Conservation (phyloP, 2,113 vertebrate species). For the Perca fluviatilis region DNA sequence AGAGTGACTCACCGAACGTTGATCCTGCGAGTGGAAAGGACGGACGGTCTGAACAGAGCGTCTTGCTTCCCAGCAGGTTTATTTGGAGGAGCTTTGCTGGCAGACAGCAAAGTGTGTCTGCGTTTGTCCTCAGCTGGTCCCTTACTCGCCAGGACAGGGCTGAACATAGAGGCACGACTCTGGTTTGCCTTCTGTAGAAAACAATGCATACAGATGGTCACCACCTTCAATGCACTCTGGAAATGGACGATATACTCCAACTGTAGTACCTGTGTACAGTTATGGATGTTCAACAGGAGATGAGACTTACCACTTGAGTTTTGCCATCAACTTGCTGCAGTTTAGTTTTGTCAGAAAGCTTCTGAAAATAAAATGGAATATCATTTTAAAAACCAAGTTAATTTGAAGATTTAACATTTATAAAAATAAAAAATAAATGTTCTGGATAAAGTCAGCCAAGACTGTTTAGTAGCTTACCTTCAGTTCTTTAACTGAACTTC, state of each 20-base stretch:
- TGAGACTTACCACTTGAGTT: conserved; percentile 64
- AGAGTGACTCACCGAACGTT: conserved; percentile 88
- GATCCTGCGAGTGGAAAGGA: conserved; percentile 89
- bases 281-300: background rate
- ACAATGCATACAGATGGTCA: background rate
- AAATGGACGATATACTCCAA: accelerated
- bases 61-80: conserved; percentile 71
- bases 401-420: background rate
- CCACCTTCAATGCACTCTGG: background rate
- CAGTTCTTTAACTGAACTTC: conserved; percentile 78
- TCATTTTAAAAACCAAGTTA: background rate
- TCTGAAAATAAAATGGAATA: conserved; percentile 49
- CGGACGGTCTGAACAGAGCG: conserved; percentile 79
- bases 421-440: background rate
- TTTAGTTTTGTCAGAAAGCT: conserved; percentile 68
- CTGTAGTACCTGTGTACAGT: background rate
- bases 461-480: conserved; percentile 82
- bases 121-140: conserved; percentile 51
- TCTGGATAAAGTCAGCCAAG: background rate
- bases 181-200: conserved; percentile 70
- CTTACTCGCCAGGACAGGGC: conserved; percentile 78
- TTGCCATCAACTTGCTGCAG: conserved; percentile 61
- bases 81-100: conserved; percentile 50
- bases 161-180: conserved; percentile 78
- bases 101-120: conserved; percentile 62